Conservation (phyloP, 2,113 vertebrate species). For the Onychostoma macrolepis region DNA sequence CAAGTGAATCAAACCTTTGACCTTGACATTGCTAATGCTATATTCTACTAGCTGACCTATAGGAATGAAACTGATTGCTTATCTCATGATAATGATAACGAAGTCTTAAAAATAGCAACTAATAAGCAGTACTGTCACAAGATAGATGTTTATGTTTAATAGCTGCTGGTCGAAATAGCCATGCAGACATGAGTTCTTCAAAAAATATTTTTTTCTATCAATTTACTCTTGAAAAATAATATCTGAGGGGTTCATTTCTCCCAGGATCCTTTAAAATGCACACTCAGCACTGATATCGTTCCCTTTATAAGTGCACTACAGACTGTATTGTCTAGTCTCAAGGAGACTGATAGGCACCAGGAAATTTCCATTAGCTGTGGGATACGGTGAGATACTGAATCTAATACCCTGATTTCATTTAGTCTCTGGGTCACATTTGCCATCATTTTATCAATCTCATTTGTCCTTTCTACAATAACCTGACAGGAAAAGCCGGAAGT, state of each 20-base stretch:
- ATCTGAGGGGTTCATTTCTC: neutral
- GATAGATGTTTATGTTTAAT: neutral
- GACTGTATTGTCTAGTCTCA: constrained; percentile 13
- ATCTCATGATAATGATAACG: neutral
- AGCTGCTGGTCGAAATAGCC: neutral
- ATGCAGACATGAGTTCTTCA: neutral
- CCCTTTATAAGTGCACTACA: constrained; percentile 17
- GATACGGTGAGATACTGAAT: constrained; percentile 16
- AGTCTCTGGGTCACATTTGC: constrained; percentile 25
- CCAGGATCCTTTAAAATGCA: constrained; percentile 12
- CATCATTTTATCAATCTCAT: constrained; percentile 21
- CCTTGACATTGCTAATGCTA: neutral
- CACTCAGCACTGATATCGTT: constrained; percentile 5
- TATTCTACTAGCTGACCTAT: neutral
- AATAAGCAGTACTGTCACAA: neutral
- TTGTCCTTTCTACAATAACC: constrained; percentile 24
- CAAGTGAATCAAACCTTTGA: neutral
- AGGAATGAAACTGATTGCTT: neutral
- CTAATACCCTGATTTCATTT: constrained; percentile 36
- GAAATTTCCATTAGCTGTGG: constrained; percentile 31
- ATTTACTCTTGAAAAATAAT: neutral
- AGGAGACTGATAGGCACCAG: constrained; percentile 34
- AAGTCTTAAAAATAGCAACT: neutral
- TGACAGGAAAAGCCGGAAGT: neutral
- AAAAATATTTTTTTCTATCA: neutral